Evolutionary conservation across 2,888 invertebrate species (phyloP), one percentile per base, ranked within the genome.

Genomic region (Acronicta alni): DNA sequence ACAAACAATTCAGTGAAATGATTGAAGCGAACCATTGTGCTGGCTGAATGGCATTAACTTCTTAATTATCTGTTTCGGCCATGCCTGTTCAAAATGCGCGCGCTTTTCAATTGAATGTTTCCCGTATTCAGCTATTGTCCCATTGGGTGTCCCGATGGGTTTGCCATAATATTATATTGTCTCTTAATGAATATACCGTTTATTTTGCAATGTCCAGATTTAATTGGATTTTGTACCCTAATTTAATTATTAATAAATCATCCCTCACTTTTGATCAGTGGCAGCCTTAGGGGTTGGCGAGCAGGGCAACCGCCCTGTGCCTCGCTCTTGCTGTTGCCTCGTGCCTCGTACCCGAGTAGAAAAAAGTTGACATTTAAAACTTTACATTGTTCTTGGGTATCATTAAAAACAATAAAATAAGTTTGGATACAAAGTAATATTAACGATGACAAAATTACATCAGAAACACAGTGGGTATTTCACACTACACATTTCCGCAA

Each of bases 91-190:
- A 38, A 68, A 67, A 67, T 44, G 10, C 42, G 49, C 16, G 42
- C 53, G 35, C 44, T 55, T 61, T 65, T 47, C 43, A 55, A 55
- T 68, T 57, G 42, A 17, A 47, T 47, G 44, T 45, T 60, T 70
- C 49, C 58, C 57, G 2, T 53, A 56, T 52, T 68, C 69, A 61
- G 60, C 57, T 41, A 41, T 58, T 64, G 54, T 71, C 14, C 18
- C 23, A 18, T 32, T 38, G 39, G 47, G 35, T 51, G 54, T 63
- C n/a, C 15, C 18, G 16, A 32, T 41, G 42, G 51, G 30, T 56
- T 45, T 48, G 9, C 30, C 42, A 17, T 41, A 37, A 43, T 26
- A n/a, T n/a, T n/a, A 45, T 49, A 46, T 55, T 48, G 30, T 17
- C 18, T 18, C 51, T 39, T 67, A 72, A 72, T 68, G 14, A 58